Evolutionary conservation across 2,888 invertebrate genomes (phyloP), one percentile per base, ranked within the genome.

Genomic region (Orchesella flavescens): DNA sequence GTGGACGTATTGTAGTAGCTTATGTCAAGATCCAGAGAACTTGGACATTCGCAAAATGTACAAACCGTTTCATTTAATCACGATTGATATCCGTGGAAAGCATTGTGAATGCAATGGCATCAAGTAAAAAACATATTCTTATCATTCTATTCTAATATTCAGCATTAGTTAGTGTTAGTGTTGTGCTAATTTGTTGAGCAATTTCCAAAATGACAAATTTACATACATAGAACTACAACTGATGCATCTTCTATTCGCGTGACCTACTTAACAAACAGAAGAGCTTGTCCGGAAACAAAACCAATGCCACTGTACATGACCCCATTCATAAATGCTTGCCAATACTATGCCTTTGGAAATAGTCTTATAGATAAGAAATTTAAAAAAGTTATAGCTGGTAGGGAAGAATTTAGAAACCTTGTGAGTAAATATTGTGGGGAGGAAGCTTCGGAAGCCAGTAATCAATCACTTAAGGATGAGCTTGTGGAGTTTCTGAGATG

Each of bases 271-370:
- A 34, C 34, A 7, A 34, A 34, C 34, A 34, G 3, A 7, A 34
- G 7, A 34, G 2, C 34, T 34, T 34, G 34, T 34, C 34, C 34
- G 2, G 34, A 34, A 4, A 7, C 2, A 34, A 34, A 7, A 34
- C 7, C 34, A 4, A 7, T 34, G 34, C 34, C 34, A 7, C 24
- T 44, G 17, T 49, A 76, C 55, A 63, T 82, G 24, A 72, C 65
- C 61, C 82, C 82, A 55, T 72, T 69, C 44, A 44, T 43, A 34
- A 66, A 72, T 66, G 63, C 61, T 55, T 82, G 63, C 24, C 43
- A 72, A 21, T 74, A 69, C 13, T 84, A 85, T 75, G 86, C 82
- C n/a, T 74, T 87, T 15, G 86, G 87, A 24, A 87, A 87, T 63
- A 85, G 86, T 46, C 21, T 75, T 24, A 68, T 75, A 34, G 82